Conservation (phyloP, 37 sponge, comb jelly and placozoan species). For the Bolinopsis microptera region DNA sequence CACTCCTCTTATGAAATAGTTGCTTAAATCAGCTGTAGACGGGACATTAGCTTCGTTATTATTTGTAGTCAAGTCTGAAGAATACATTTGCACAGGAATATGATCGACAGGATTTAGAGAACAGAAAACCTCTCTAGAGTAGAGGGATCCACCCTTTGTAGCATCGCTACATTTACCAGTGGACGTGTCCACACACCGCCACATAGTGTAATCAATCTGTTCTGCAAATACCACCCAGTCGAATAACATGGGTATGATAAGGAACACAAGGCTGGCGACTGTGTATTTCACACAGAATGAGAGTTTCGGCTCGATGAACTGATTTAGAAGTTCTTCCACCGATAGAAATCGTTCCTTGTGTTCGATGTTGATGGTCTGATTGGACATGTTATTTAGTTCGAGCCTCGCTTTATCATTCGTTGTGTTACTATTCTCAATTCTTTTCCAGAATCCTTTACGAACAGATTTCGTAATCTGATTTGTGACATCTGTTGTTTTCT, state of each 20-base stretch:
- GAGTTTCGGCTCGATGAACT: not conserved
- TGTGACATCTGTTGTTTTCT: no score
- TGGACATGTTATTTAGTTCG: no score
- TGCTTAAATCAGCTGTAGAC: not conserved
- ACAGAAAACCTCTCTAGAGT: not conserved
- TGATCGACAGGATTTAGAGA: not conserved
- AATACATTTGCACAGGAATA: not conserved
- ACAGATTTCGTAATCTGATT: no score
- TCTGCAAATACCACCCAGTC: not conserved
- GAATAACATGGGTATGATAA: not conserved
- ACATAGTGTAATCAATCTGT: not conserved
- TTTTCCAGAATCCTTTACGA: no score
- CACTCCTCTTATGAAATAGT: not conserved
- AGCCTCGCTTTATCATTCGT: no score
- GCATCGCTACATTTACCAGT: not conserved
- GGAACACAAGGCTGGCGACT: not conserved
- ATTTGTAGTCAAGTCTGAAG: not conserved
- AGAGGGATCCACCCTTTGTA: not conserved
- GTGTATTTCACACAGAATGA: not conserved
- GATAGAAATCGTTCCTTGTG: not conserved
- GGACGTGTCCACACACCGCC: not conserved
- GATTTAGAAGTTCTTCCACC: not conserved
- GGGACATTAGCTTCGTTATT: not conserved
- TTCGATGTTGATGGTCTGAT: not conserved
- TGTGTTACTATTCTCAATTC: no score